Percentiles rank a stretch among this genome's conserved stretches.
Conservation (phyloP, 2,113 vertebrate genomes). For the Dryoscopus gambensis region DNA sequence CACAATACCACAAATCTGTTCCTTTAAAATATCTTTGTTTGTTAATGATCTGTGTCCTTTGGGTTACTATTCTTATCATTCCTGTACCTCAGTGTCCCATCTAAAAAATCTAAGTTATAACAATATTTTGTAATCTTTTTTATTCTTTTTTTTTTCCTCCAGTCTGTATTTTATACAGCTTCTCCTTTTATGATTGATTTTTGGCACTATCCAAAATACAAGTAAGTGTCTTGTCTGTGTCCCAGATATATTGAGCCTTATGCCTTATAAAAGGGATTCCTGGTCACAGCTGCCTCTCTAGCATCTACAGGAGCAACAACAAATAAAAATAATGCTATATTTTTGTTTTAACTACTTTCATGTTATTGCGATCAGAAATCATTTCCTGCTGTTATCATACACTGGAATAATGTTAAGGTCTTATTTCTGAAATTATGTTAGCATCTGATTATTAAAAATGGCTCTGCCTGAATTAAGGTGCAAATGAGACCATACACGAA, state of each 20-base stretch:
- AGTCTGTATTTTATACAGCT: neutral
- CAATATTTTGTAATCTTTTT: neutral
- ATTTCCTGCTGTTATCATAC: neutral
- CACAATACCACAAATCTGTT: neutral
- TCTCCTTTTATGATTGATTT: neutral
- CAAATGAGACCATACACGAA: neutral
- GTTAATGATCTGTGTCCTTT: neutral
- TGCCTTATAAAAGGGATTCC: neutral
- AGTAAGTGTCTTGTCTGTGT: neutral
- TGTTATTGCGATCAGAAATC: neutral
- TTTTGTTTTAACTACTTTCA: neutral
- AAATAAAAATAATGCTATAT: neutral
- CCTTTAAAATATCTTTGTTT: neutral
- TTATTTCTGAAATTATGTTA: neutral
- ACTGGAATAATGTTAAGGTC: neutral
- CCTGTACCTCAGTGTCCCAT: neutral
- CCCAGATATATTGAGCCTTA: neutral
- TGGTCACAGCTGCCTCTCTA: neutral
- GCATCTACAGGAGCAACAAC: neutral
- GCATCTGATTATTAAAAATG: neutral
- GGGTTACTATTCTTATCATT: neutral
- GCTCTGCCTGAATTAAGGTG: neutral
- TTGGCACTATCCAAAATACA: neutral
- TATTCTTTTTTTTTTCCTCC: rapidly evolving
- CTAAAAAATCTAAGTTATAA: neutral